Conservation (phyloP, 2,113 vertebrate species). For the Oncorhynchus clarkii region DNA sequence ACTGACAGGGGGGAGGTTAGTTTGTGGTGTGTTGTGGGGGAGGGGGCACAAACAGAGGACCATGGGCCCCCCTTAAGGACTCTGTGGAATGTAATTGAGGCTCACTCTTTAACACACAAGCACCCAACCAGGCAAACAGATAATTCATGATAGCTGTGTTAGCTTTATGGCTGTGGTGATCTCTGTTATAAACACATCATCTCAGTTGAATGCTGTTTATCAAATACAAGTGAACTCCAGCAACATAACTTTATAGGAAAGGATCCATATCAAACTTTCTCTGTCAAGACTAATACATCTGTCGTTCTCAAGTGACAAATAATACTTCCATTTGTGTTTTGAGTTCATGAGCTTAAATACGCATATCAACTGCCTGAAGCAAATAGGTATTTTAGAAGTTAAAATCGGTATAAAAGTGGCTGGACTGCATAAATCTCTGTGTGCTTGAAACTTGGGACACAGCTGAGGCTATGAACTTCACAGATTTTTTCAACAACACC, state of each 20-base stretch:
- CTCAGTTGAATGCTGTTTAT: neutral
- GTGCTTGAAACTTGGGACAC: slow-evolving; percentile 1
- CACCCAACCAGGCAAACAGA: slow-evolving; percentile 28
- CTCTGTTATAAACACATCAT: neutral
- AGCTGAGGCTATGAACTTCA: slow-evolving; percentile 36
- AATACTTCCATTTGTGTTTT: neutral
- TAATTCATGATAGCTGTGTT: slow-evolving; percentile 1
- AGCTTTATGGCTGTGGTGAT: neutral
- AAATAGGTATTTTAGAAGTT: neutral
- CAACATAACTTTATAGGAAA: neutral
- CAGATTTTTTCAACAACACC: neutral
- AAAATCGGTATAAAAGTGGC: neutral
- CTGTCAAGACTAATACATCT: neutral
- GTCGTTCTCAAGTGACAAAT: neutral
- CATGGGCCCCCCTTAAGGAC: slow-evolving; percentile 62
- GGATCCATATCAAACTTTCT: neutral
- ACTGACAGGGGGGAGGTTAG: slow-evolving; percentile 53
- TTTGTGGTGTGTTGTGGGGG: slow-evolving; percentile 72
- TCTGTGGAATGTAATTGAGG: slow-evolving; percentile 65
- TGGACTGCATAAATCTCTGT: neutral
- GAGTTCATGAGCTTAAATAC: neutral
- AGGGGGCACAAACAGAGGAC: slow-evolving; percentile 73
- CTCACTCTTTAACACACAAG: slow-evolving; percentile 31
- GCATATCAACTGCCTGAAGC: neutral
- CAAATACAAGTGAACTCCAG: neutral